Conservation (phyloP, 2,888 invertebrate species). For the Pardosa pseudoannulata region DNA sequence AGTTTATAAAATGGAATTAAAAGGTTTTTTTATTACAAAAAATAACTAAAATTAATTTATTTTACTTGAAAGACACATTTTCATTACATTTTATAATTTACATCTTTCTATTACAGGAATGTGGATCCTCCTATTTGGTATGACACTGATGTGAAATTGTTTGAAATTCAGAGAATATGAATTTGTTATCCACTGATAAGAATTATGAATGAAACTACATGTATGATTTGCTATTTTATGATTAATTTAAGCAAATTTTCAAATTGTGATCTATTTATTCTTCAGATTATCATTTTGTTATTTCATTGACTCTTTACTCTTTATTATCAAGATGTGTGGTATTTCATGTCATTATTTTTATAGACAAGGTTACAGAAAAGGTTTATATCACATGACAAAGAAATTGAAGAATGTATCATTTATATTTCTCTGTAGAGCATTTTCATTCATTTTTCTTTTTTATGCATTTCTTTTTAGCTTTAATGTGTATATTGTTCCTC, state of each 20-base stretch:
- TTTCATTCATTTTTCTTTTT: no score
- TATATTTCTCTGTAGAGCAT: no score
- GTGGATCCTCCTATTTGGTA: constrained; percentile 99
- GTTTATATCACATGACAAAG: background rate
- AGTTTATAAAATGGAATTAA: no score
- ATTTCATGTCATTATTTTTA: background rate
- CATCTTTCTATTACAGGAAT: constrained; percentile 84
- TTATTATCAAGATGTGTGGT: background rate
- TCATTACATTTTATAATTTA: no score
- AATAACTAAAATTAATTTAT: no score
- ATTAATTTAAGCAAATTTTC: background rate
- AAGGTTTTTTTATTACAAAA: no score
- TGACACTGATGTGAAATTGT: constrained; percentile 98
- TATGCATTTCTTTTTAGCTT: no score
- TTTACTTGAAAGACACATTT: no score
- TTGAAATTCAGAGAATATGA: constrained; percentile 97
- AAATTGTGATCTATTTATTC: background rate
- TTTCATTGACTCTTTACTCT: no score
- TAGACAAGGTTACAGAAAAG: constrained; percentile 5
- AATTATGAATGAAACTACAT: background rate
- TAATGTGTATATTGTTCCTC: background rate
- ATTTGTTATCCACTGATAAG: background rate
- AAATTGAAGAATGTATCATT: background rate
- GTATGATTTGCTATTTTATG: background rate
- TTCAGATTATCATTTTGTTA: background rate